These are phyloP conservation scores for Ferdinandea cuprea DNA, from an alignment of 2,888 invertebrate species.

Conservation along the genomic window DNA sequence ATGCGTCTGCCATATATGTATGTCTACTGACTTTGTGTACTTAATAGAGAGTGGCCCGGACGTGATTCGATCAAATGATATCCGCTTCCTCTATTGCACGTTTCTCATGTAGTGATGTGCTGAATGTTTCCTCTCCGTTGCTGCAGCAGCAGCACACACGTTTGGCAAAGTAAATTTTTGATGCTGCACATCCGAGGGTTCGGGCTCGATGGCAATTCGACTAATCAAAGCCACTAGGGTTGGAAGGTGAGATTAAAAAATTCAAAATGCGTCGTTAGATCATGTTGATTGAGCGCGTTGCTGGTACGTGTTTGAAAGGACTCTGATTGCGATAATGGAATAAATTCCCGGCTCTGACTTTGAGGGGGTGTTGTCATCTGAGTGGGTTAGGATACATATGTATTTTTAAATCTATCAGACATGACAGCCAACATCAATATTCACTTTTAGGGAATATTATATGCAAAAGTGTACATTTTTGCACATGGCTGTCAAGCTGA, in stretches of 20 bases:
- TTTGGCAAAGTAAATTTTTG: conserved; percentile 46
- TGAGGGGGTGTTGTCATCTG: neutral
- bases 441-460: neutral
- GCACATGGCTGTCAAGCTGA: neutral
- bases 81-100: conserved; percentile 71
- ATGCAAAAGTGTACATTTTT: neutral
- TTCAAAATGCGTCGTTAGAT: conserved; percentile 40
- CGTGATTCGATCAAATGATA: conserved; percentile 75
- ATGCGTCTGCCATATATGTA: conserved; percentile 30
- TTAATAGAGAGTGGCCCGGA: conserved; percentile 60
- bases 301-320: conserved; percentile 53
- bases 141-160: conserved; percentile 34
- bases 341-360: conserved; percentile 1
- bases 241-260: conserved; percentile 46
- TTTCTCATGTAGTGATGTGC: conserved; percentile 12
- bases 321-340: conserved; percentile 52
- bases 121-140: neutral
- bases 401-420: neutral
- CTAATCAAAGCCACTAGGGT: conserved; percentile 17
- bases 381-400: too few relatives aligned
- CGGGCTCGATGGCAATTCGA: neutral
- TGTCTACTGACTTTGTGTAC: conserved; percentile 32
- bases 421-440: conserved; percentile 7
- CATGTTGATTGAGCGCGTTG: conserved; percentile 57
- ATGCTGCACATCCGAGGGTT: conserved; percentile 42